phyloP scores from a whole-genome alignment of 1,140 invertebrate genomes.

The Wasmannia auropunctata region DNA sequence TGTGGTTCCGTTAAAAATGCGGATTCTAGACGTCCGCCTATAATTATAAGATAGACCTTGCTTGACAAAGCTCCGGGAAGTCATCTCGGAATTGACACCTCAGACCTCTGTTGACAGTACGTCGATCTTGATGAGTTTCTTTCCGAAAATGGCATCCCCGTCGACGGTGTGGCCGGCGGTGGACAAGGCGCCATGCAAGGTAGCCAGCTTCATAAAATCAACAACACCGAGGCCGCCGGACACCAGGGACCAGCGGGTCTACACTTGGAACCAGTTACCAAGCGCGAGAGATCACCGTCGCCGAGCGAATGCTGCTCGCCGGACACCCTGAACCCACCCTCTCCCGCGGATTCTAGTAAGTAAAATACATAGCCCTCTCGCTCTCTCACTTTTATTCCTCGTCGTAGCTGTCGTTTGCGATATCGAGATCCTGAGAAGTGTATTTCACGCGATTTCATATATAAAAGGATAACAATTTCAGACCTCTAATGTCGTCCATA shows the following conservation, averaged over 20 bases:
- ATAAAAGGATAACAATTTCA: neutral
- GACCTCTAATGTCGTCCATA: neutral
- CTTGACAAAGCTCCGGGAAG: neutral
- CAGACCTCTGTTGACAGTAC: slow-evolving; percentile 88
- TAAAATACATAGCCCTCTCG: slow-evolving; percentile 54
- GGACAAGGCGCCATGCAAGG: slow-evolving; percentile 83
- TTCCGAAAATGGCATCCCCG: slow-evolving; percentile 95
- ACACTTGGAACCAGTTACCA: slow-evolving; percentile 85
- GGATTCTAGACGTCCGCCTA: neutral
- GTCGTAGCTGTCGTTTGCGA: slow-evolving; percentile 38
- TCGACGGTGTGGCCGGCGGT: slow-evolving; percentile 89
- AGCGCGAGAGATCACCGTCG: slow-evolving; percentile 92
- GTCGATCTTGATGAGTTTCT: slow-evolving; percentile 98
- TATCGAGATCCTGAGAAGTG: slow-evolving; percentile 61
- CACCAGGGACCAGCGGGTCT: slow-evolving; percentile 82
- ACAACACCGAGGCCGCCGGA: slow-evolving; percentile 76
- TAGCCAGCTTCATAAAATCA: slow-evolving; percentile 81
- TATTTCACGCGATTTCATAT: neutral
- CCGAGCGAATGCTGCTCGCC: slow-evolving; percentile 94
- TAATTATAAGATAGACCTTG: neutral
- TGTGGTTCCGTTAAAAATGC: neutral
- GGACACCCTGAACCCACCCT: slow-evolving; percentile 93
- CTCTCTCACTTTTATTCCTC: slow-evolving; percentile 5
- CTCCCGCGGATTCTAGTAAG: slow-evolving; percentile 94
- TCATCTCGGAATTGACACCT: slow-evolving; percentile 20